These are phyloP conservation scores for Eucriotettix oculatus DNA, from an alignment of 2,888 invertebrate genomes.

Conservation along the genomic window DNA sequence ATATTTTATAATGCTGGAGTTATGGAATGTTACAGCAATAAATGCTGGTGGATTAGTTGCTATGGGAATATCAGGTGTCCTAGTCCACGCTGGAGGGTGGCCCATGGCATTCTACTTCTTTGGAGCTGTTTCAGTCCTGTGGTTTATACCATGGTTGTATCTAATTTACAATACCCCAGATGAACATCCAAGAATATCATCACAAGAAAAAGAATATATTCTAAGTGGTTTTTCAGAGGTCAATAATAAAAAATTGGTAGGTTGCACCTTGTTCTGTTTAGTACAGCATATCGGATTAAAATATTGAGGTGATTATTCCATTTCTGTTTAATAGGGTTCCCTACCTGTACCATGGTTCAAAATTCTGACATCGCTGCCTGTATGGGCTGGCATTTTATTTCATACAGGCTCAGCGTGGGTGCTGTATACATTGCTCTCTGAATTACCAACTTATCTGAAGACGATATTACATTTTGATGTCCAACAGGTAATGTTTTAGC, in stretches of 20 bases:
- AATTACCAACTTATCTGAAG: conserved; percentile 17
- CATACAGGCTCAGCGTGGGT: conserved; percentile 16
- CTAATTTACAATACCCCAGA: background rate
- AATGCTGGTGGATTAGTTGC: background rate
- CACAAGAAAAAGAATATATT: background rate
- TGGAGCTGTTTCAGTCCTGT: background rate
- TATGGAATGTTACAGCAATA: background rate
- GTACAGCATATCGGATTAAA: background rate
- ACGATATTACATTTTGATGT: conserved; percentile 17
- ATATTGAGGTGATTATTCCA: background rate
- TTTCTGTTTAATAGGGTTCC: background rate
- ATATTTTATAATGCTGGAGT: too few relatives aligned
- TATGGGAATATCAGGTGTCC: background rate
- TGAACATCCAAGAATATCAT: background rate
- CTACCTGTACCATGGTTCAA: conserved; percentile 16
- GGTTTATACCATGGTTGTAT: background rate
- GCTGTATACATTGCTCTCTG: conserved; percentile 17
- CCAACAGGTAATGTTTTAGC: conserved; percentile 11
- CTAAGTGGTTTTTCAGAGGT: background rate
- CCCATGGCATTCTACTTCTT: background rate
- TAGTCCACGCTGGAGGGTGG: background rate
- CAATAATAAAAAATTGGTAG: background rate
- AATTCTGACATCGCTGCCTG: conserved; percentile 16
- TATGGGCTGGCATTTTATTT: conserved; percentile 18
- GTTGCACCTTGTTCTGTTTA: background rate